These are phyloP conservation scores for Lottia scabra DNA, from an alignment of 2,888 invertebrate species.

Conservation along the genomic window DNA sequence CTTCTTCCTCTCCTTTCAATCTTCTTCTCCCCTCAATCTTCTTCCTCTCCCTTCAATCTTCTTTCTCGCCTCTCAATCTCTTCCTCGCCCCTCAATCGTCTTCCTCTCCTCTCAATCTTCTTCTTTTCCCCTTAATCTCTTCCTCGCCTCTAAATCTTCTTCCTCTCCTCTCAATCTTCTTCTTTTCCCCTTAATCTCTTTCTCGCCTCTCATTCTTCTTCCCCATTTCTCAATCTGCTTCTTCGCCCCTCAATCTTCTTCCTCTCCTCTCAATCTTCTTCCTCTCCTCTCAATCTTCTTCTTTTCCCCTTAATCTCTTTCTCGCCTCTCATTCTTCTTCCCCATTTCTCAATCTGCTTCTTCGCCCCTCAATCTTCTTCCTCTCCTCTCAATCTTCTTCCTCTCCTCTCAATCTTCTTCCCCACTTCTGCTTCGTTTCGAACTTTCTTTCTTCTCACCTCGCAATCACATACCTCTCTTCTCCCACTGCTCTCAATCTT, in stretches of 20 bases:
- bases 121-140: too few relatives aligned
- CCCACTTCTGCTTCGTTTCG: slow-evolving; percentile 11
- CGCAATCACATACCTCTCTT: neutral
- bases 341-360: too few relatives aligned
- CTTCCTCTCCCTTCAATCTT: slow-evolving; percentile 10
- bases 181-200: too few relatives aligned
- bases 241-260: slow-evolving; percentile 5
- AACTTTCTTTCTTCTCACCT: slow-evolving; percentile 4
- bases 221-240: neutral
- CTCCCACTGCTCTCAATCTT: neutral
- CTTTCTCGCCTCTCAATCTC: neutral
- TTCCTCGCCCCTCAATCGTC: too few relatives aligned
- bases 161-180: too few relatives aligned
- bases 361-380: too few relatives aligned
- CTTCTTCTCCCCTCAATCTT: too few relatives aligned
- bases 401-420: neutral
- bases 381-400: slow-evolving; percentile 9
- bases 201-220: slow-evolving; percentile 5
- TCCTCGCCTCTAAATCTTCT: too few relatives aligned
- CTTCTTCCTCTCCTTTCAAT: too few relatives aligned
- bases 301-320: neutral
- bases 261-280: slow-evolving; percentile 1
- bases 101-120: too few relatives aligned
- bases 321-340: neutral
- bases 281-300: neutral